Conservation (phyloP, 2,797 vertebrate species). For the Morelia viridis region DNA sequence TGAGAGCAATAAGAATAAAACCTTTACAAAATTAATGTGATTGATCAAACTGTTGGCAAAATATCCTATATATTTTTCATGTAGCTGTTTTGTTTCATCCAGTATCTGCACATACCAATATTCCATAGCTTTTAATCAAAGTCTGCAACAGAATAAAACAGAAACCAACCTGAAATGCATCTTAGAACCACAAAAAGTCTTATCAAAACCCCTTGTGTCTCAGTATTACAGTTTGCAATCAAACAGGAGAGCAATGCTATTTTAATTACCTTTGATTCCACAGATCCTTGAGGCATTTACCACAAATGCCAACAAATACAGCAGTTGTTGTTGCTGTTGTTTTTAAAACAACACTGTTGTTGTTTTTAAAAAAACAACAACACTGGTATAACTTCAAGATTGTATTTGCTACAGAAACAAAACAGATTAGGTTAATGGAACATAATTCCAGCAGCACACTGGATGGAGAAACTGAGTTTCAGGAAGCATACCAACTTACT, state of each 20-base stretch:
- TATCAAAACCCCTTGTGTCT: conserved; percentile 34
- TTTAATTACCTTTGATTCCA: conserved; percentile 62
- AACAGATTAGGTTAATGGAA: conserved; percentile 18
- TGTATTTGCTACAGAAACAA: conserved; percentile 27
- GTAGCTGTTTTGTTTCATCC: conserved; percentile 41
- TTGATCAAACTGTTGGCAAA: not conserved
- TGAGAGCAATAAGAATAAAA: conserved; percentile 51
- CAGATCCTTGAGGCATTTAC: conserved; percentile 41
- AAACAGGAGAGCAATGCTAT: conserved; percentile 54
- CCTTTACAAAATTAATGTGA: conserved; percentile 10
- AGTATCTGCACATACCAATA: not conserved
- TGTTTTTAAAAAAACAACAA: conserved; percentile 10
- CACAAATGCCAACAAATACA: conserved; percentile 52
- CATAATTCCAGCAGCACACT: conserved; percentile 29
- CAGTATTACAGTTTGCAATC: conserved; percentile 31
- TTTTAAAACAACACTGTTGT: conserved; percentile 14
- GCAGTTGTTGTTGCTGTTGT: not conserved
- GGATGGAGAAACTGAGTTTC: conserved; percentile 8
- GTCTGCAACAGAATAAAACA: conserved; percentile 38
- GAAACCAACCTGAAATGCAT: conserved; percentile 37
- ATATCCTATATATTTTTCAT: conserved; percentile 35
- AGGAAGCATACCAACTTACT: conserved; percentile 76
- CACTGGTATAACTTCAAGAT: not conserved
- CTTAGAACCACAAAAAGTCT: conserved; percentile 32
- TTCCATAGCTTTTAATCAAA: conserved; percentile 41